A percentile compares a stretch with the other conserved stretches of the same genome.
Conservation (phyloP, 2,888 invertebrate genomes). For the Coenonympha arcania region DNA sequence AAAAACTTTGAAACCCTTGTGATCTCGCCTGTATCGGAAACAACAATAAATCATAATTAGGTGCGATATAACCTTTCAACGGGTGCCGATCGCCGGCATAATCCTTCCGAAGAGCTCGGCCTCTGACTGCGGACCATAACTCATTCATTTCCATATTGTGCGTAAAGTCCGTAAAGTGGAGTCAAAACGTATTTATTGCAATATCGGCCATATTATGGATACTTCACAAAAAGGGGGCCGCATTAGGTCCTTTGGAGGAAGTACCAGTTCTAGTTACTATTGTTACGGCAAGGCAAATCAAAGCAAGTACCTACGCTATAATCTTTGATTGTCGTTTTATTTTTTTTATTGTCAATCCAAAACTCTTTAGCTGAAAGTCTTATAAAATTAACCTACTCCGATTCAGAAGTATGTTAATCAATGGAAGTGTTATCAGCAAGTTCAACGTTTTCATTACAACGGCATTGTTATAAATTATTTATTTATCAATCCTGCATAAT, state of each 20-base stretch:
- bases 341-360: too few relatives aligned
- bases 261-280: constrained; percentile 7
- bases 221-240: not conserved
- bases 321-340: too few relatives aligned
- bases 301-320: too few relatives aligned
- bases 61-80: constrained; percentile 53
- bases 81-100: constrained; percentile 58
- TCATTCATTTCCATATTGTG: constrained; percentile 33
- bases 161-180: constrained; percentile 26
- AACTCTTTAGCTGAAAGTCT: too few relatives aligned
- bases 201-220: not conserved
- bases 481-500: too few relatives aligned
- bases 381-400: too few relatives aligned
- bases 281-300: constrained; percentile 36
- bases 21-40: constrained; percentile 10
- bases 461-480: too few relatives aligned
- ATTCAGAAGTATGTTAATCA: too few relatives aligned
- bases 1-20: constrained; percentile 1
- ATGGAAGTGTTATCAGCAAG: too few relatives aligned
- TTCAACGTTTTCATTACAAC: too few relatives aligned
- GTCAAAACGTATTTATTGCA: constrained; percentile 15
- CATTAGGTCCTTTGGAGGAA: not conserved
- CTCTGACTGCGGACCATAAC: constrained; percentile 49
- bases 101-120: constrained; percentile 41
- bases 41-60: constrained; percentile 67